Evolutionary conservation across 64 coral and sea anemone species (phyloP), one percentile per base, ranked within the genome.

Genomic region (Pocillopora damicornis): DNA sequence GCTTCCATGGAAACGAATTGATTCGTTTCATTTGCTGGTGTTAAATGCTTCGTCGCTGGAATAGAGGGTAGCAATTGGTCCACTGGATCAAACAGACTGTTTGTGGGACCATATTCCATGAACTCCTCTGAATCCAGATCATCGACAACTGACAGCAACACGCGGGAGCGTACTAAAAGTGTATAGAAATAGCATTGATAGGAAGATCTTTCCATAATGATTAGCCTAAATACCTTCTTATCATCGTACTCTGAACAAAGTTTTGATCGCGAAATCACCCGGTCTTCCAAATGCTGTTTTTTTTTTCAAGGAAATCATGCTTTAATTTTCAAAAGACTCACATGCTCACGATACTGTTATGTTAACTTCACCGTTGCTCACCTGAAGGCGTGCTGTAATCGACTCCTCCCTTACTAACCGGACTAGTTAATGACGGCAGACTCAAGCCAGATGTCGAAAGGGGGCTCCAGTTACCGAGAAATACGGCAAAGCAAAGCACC

Each of bases 351-450:
- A 51, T 51, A 7, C 3, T 51, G 42, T 51, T 51, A 51, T 51
- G 42, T 2, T 51, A 51, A 51, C 42, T 0, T 51, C 42, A 59
- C 30, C 3, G 72, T 12, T 59, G 63, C 71, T 96, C 64, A 96
- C 94, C 94, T 92, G 94, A 96, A 62, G 94, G 94, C 42, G 94
- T 96, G 63, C 81, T 96, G 84, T 96, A 96, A 45, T 96, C 94
- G 68, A 96, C 78, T 63, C 81, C 84, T 74, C 75, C 76, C 62
- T 96, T 96, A 86, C 36, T 75, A 35, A 23, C 35, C 57, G 89
- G 34, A 37, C 37, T 73, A 78, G 23, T 75, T 59, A 75, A 76
- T 59, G 89, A 91, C 61, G 80, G 81, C 13, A 91, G 74, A 11
- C 59, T 86, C 5, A 91, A 59, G 26, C 89, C 89, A 73, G 92